Percentiles rank a stretch among this genome's conserved stretches.
Evolutionary conservation across 2,888 invertebrate species (phyloP).

Genomic region (Tetropium fuscum): DNA sequence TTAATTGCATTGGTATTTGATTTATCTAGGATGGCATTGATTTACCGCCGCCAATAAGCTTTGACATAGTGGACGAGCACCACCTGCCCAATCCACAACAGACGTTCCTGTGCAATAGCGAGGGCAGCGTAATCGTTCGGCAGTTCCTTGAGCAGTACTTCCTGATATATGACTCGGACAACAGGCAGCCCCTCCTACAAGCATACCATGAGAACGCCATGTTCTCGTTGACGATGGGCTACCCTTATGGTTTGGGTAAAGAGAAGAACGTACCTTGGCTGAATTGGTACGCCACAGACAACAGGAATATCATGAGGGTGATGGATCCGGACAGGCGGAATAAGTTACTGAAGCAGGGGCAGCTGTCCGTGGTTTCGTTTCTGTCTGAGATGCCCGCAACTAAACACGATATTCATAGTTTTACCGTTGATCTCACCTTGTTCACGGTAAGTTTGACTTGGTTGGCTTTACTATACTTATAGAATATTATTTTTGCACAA

Average conservation of each 20-base stretch:
- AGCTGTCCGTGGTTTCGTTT: constrained; percentile 83
- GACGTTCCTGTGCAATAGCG: constrained; percentile 76
- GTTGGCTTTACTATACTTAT: no score
- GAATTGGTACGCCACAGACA: constrained; percentile 67
- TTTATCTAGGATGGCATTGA: constrained; percentile 83
- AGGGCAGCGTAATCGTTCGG: constrained; percentile 78
- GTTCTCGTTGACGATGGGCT: constrained; percentile 76
- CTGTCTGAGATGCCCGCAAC: constrained; percentile 88
- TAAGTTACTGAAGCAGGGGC: constrained; percentile 79
- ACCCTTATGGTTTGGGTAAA: constrained; percentile 70
- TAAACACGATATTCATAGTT: constrained; percentile 87
- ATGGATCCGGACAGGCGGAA: constrained; percentile 73
- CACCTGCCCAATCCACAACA: constrained; percentile 76
- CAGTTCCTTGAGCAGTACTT: constrained; percentile 91
- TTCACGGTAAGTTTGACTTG: constrained; percentile 73
- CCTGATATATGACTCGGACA: constrained; percentile 83
- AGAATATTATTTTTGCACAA: no score
- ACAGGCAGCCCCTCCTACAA: constrained; percentile 80
- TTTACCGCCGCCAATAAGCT: constrained; percentile 87
- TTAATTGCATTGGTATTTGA: background rate
- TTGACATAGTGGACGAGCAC: constrained; percentile 82
- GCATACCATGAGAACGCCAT: constrained; percentile 91
- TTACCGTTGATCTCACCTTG: constrained; percentile 87
- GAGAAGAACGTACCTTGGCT: constrained; percentile 59
- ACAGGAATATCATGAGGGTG: constrained; percentile 76